These are phyloP conservation scores for Exocentrus adspersus DNA, from an alignment of 2,888 invertebrate species.

Conservation along the genomic window DNA sequence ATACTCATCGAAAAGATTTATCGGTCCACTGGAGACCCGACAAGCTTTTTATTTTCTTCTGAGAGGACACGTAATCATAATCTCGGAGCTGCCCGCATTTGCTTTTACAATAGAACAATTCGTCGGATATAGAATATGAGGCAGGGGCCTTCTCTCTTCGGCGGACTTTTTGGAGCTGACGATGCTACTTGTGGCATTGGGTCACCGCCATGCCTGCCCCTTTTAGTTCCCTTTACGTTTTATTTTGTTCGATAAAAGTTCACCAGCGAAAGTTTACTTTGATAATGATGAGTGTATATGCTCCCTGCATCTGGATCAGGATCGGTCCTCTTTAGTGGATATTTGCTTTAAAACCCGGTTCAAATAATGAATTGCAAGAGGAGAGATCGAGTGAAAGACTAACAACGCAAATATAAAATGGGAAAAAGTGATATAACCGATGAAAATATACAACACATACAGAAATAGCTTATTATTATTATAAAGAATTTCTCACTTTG, in stretches of 20 bases:
- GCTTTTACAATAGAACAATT: constrained; percentile 27
- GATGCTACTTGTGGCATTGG: constrained; percentile 29
- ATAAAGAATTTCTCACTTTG: too few species aligned
- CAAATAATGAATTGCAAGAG: neutral
- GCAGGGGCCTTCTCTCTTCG: constrained; percentile 12
- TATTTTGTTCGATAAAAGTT: constrained; percentile 56
- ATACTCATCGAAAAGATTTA: constrained; percentile 8
- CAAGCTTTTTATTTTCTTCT: constrained; percentile 19
- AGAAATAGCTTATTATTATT: too few species aligned
- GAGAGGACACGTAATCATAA: constrained; percentile 30
- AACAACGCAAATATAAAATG: too few species aligned
- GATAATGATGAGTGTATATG: constrained; percentile 50
- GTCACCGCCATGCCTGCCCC: constrained; percentile 44
- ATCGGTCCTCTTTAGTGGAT: constrained; percentile 11
- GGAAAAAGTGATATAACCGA: too few species aligned
- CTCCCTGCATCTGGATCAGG: too few species aligned
- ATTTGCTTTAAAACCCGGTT: neutral
- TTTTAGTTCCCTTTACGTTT: constrained; percentile 52
- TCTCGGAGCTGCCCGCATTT: constrained; percentile 37
- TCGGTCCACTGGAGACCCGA: constrained; percentile 8
- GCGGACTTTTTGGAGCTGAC: constrained; percentile 19
- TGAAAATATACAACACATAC: too few species aligned
- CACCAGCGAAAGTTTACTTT: constrained; percentile 51
- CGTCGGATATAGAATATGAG: constrained; percentile 13
- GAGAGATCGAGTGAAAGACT: too few species aligned